Conservation (phyloP, 2,797 vertebrate species). For the Calcarius lapponicus region DNA sequence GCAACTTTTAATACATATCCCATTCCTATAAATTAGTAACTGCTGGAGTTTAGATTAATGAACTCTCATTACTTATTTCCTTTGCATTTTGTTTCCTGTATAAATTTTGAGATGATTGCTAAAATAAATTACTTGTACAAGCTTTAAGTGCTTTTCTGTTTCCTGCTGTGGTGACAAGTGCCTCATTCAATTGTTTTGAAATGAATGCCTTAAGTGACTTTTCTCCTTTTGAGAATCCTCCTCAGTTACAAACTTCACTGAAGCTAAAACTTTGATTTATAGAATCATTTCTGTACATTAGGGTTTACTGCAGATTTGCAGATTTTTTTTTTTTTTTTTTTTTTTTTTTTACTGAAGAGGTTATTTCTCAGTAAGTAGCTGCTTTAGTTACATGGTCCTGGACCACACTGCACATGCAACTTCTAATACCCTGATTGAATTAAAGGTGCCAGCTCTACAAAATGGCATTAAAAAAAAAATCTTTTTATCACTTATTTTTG, state of each 20-base stretch:
- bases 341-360: background rate
- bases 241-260: slow-evolving; percentile 29
- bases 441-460: background rate
- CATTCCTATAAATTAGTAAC: slow-evolving; percentile 23
- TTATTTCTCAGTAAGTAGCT: background rate
- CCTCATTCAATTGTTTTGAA: slow-evolving; percentile 69
- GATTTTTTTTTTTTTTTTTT: too few relatives aligned
- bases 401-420: background rate
- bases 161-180: slow-evolving; percentile 66
- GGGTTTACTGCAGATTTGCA: background rate
- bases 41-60: slow-evolving; percentile 63
- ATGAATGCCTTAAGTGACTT: slow-evolving; percentile 53
- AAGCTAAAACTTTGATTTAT: slow-evolving; percentile 39
- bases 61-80: slow-evolving; percentile 67
- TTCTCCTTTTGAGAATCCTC: slow-evolving; percentile 47
- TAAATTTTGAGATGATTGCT: slow-evolving; percentile 65
- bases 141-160: slow-evolving; percentile 63
- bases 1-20: background rate
- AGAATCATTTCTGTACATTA: slow-evolving; percentile 4
- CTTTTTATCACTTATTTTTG: background rate
- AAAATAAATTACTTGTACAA: slow-evolving; percentile 70
- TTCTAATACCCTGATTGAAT: background rate
- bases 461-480: background rate
- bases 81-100: slow-evolving; percentile 71
- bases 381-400: background rate